Base-by-base conservation (phyloP, 2,113 vertebrate genomes). In the Gymnorhina tibicen region DNA sequence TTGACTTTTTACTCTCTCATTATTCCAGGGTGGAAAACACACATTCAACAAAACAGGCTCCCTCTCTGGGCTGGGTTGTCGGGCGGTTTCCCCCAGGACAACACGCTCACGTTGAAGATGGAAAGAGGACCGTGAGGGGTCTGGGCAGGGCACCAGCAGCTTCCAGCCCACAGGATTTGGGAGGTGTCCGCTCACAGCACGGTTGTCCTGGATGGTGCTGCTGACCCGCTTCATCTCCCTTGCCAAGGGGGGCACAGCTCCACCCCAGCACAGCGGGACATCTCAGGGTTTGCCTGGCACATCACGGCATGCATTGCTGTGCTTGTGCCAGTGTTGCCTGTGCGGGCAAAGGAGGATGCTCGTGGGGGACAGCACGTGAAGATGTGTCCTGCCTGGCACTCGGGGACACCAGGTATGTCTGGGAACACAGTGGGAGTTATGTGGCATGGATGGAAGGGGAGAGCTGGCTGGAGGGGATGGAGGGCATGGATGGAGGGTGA, bases 21-120 rank as follows among this genome's bases (percentile, higher is more conserved):
- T 96, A 87, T 94, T 96, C 47, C 87, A 90, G 86, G 26, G 52
- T 88, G 87, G 87, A 96, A 91, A 94, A 90, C 42, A 62, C 14
- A 17, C 2, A 2, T 32, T 27, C 11, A 79, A 62, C 42, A 35
- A 59, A 94, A 62, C 52, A 69, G 53, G 30, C 23, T 91, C 44
- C n/a, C 23, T 72, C 47, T 87, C 76, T 0, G 5, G 80, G 33
- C 76, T 72, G 66, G 64, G 56, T 55, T 2, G 0, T 32, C 35
- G 63, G 39, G 53, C 66, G 72, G 63, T 44, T 86, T 91, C 21
- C 67, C 78, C 39, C 24, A 46, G 56, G 35, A 24, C 37, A 60
- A 5, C 18, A 2, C 0, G 0, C 18, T 91, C 1, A 0, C 3
- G 12, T 9, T 28, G 76, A 81, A n/a, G 52, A 44, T 85, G 76